phyloP scores from a whole-genome alignment of 1,140 invertebrate genomes.

The Trialeurodes vaporariorum region DNA sequence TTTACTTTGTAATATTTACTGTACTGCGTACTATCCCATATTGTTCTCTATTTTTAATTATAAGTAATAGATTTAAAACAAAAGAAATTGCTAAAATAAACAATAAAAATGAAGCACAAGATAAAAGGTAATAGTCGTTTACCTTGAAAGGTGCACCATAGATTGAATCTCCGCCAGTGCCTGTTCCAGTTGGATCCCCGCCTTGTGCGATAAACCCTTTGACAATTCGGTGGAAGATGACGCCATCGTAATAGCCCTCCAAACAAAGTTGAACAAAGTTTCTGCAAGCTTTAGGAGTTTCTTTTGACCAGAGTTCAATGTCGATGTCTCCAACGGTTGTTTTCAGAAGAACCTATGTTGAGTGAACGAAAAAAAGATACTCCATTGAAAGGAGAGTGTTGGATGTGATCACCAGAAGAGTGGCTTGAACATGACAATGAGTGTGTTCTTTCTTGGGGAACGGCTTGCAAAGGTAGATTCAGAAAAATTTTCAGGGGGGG shows the following conservation, averaged over 20 bases:
- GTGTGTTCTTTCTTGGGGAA: too few relatives aligned
- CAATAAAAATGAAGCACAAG: too few relatives aligned
- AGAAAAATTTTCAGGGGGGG: too few relatives aligned
- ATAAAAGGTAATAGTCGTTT: too few relatives aligned
- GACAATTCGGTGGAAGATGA: conserved; percentile 83
- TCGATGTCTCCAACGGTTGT: conserved; percentile 95
- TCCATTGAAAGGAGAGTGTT: conserved; percentile 1
- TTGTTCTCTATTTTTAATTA: too few relatives aligned
- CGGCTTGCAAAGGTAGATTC: too few relatives aligned
- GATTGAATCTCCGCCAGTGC: conserved; percentile 82
- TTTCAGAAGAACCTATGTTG: conserved; percentile 71
- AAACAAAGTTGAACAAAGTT: conserved; percentile 97
- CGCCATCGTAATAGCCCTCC: conserved; percentile 92
- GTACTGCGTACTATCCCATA: too few relatives aligned
- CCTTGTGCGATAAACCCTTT: conserved; percentile 91
- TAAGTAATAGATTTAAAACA: too few relatives aligned
- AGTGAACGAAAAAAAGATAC: neutral
- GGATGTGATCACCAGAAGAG: neutral
- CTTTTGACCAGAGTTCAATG: conserved; percentile 94
- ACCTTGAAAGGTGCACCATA: conserved; percentile 91
- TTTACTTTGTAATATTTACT: too few relatives aligned
- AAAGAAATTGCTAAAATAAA: too few relatives aligned
- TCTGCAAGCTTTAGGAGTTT: conserved; percentile 86
- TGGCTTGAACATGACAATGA: too few relatives aligned
- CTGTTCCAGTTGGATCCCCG: conserved; percentile 92